phyloP scores from a whole-genome alignment of 2,797 vertebrate species.

The Chloroceryle inda region DNA sequence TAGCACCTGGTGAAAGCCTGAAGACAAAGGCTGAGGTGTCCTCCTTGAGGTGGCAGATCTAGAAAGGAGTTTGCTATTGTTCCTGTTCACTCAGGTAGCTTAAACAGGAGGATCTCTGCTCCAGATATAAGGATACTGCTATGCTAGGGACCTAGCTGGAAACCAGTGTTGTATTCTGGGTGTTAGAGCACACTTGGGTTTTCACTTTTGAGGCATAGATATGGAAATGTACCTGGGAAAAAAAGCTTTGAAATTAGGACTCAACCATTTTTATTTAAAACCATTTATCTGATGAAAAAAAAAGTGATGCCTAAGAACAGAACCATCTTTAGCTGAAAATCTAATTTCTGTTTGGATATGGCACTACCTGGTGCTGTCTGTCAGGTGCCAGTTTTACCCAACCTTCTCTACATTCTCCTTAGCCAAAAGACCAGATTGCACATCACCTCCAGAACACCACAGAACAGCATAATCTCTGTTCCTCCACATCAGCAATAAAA shows the following conservation, averaged over 20 bases:
- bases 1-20: background rate
- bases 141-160: background rate
- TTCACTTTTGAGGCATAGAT: background rate
- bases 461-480: background rate
- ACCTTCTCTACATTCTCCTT: background rate
- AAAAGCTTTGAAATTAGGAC: background rate
- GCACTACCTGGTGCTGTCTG: accelerated
- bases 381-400: background rate
- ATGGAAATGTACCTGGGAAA: background rate
- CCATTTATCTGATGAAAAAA: background rate
- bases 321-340: background rate
- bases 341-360: background rate
- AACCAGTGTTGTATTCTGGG: background rate
- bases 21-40: background rate
- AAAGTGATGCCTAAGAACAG: background rate
- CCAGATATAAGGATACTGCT: background rate
- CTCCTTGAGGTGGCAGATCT: background rate
- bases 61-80: background rate
- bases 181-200: background rate
- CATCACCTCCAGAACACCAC: background rate
- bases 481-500: background rate
- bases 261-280: background rate
- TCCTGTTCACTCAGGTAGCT: background rate
- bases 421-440: background rate
- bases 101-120: background rate